Base-by-base conservation (phyloP, 2,113 vertebrate species). In the Cairina moschata region DNA sequence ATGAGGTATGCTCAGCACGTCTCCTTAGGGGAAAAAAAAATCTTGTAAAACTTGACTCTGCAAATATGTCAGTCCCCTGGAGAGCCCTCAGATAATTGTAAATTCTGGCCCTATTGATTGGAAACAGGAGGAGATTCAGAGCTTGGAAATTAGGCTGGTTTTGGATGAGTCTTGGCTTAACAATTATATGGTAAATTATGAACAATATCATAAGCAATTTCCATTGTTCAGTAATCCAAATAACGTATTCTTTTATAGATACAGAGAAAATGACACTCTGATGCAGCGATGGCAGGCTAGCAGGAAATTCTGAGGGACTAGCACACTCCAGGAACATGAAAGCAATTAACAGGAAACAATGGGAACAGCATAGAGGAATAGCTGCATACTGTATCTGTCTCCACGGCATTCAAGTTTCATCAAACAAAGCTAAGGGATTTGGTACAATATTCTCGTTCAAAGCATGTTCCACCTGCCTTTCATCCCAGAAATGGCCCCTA, bases 201-300 rank as follows among this genome's bases (percentile, higher is more conserved):
- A 94, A 93, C 17, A 69, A 20, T 69, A 82, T 71, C 26, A 72
- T 82, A 92, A 91, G 83, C 66, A 85, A 58, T 77, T 60, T 74
- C 79, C 82, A 81, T 81, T 91, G 65, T 90, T 95, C 59, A 66
- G 77, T 95, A 90, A 94, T 80, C 72, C 75, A 94, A 69, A 80
- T 65, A 87, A 91, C 21, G 1, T 50, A 72, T 50, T 85, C 34
- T 86, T 63, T 82, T 63, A 48, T 0, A 89, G 81, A 85, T 16
- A 48, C 14, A 80, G 79, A 79, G 68, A 84, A 90, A 90, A 87
- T 71, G 59, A 66, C 46, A 50, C 55, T 60, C 13, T 2, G 15
- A 68, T 44, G 71, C 58, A 80, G 55, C 0, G 0, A n/a, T 62
- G 66, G 71, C 79, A 38, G 68, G 55, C 44, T 55, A 38, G 72